phyloP scores from a whole-genome alignment of 2,888 invertebrate species.

The Hirtodrosophila duncani region DNA sequence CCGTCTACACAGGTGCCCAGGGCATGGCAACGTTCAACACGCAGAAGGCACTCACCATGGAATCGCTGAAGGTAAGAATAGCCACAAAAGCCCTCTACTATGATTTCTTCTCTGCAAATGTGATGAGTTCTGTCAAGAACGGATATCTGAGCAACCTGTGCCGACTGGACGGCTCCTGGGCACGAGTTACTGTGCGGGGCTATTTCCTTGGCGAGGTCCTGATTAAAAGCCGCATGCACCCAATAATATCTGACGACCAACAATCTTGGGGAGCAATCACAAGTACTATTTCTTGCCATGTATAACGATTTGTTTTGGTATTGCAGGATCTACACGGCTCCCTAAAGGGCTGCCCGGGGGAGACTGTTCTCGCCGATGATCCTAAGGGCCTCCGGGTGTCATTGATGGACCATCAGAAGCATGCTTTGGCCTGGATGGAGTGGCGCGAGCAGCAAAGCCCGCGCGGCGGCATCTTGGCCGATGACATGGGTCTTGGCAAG shows the following conservation, averaged over 20 bases:
- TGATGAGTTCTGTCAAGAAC: conserved; percentile 71
- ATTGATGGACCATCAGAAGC: conserved; percentile 90
- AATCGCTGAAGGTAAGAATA: conserved; percentile 81
- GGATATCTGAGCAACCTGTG: conserved; percentile 70
- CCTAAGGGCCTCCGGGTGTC: conserved; percentile 83
- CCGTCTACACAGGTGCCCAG: conserved; percentile 74
- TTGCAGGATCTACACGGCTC: conserved; percentile 83
- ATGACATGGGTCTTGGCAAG: conserved; percentile 81
- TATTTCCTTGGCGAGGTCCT: conserved; percentile 23
- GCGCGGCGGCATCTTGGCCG: conserved; percentile 91
- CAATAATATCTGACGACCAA: conserved; percentile 6
- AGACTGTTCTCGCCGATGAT: conserved; percentile 80
- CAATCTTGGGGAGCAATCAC: no score
- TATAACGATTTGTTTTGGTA: neutral
- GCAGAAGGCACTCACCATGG: conserved; percentile 84
- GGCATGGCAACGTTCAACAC: conserved; percentile 85
- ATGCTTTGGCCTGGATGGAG: conserved; percentile 91
- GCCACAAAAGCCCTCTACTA: neutral
- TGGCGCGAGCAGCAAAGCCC: conserved; percentile 94
- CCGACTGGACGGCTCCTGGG: conserved; percentile 25
- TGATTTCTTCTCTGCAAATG: neutral
- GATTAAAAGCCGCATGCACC: conserved; percentile 52
- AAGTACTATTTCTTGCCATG: neutral
- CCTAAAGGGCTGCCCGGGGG: conserved; percentile 83
- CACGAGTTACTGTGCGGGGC: conserved; percentile 71